Percentiles rank a stretch among this genome's conserved stretches.
phyloP scores from a whole-genome alignment of 2,113 vertebrate species.

The Lathamus discolor region DNA sequence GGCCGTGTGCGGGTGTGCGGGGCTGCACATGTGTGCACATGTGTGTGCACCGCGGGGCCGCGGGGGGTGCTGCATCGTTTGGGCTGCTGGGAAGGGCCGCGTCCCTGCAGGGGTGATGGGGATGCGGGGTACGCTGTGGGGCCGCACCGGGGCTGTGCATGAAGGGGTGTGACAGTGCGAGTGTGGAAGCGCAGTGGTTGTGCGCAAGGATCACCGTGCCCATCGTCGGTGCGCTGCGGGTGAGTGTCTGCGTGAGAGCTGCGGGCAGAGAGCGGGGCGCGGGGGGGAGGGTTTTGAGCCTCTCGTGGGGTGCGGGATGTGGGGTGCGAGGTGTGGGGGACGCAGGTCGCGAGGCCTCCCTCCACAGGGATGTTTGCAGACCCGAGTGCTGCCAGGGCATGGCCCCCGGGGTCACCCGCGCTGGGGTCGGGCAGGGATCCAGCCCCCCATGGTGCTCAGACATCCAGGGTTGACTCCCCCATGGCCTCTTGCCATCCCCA shows the following conservation, averaged over 20 bases:
- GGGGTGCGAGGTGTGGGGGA: background rate
- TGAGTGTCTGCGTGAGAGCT: background rate
- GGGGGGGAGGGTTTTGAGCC: accelerated
- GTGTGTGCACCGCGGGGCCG: background rate
- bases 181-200: background rate
- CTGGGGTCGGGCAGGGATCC: background rate
- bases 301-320: background rate
- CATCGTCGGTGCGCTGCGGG: background rate
- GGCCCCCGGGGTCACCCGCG: background rate
- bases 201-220: background rate
- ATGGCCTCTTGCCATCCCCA: background rate
- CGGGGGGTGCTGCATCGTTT: background rate
- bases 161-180: background rate
- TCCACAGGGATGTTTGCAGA: background rate
- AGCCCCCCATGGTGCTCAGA: background rate
- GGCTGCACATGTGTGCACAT: background rate
- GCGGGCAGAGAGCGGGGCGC: background rate
- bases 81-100: too few relatives aligned
- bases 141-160: background rate
- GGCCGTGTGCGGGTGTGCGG: background rate
- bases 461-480: background rate
- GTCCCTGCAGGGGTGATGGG: background rate
- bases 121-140: background rate
- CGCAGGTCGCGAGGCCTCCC: background rate
- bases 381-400: background rate